These are phyloP conservation scores for Cebidichthys violaceus DNA, from an alignment of 2,113 vertebrate species.

Conservation along the genomic window DNA sequence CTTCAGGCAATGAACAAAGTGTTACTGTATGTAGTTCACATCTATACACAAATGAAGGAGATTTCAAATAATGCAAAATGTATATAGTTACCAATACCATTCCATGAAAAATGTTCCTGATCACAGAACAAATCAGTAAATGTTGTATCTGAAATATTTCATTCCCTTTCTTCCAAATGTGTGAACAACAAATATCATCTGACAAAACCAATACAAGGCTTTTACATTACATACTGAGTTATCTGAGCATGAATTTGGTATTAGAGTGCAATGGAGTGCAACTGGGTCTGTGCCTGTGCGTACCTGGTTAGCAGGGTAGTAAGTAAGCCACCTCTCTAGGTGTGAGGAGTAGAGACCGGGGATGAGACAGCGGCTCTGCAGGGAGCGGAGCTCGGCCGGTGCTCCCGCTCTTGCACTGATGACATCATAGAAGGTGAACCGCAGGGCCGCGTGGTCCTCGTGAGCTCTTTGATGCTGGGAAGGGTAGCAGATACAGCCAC, in stretches of 20 bases:
- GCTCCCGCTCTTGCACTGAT: slow-evolving; percentile 89
- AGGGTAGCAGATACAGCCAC: slow-evolving; percentile 8
- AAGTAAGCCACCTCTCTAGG: slow-evolving; percentile 92
- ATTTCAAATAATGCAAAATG: not conserved
- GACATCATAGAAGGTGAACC: slow-evolving; percentile 95
- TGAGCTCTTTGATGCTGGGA: slow-evolving; percentile 94
- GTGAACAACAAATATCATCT: not conserved
- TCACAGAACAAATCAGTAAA: not conserved
- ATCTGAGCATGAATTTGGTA: not conserved
- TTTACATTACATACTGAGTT: not conserved
- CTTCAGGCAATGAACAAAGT: not conserved
- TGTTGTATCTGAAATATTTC: not conserved
- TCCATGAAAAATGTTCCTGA: not conserved
- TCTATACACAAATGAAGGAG: not conserved
- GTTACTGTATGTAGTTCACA: not conserved
- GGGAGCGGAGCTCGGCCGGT: slow-evolving; percentile 87
- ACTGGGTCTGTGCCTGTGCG: not conserved
- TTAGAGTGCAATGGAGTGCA: not conserved
- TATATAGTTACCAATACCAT: not conserved
- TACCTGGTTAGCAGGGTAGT: slow-evolving; percentile 94
- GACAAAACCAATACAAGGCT: not conserved
- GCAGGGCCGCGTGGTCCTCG: slow-evolving; percentile 90
- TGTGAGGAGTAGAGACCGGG: slow-evolving; percentile 94
- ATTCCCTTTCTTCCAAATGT: not conserved
- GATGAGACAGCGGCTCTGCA: slow-evolving; percentile 93